These are phyloP conservation scores for Thecocarcelia acutangulata DNA, from an alignment of 2,888 invertebrate species.

Conservation along the genomic window DNA sequence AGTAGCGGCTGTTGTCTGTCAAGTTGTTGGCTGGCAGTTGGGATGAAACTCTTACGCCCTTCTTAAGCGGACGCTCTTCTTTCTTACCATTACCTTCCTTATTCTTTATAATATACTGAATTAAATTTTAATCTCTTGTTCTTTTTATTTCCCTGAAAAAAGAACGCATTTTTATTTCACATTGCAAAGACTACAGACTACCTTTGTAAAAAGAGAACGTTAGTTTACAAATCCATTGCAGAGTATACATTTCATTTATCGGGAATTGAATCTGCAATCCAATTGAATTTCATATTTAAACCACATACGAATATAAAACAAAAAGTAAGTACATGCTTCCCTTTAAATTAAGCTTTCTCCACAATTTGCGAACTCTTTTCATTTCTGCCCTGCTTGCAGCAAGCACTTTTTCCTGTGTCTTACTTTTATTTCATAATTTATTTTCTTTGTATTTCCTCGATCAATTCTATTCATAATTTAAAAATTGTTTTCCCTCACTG, in stretches of 20 bases:
- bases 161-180: too few relatives aligned
- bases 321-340: too few relatives aligned
- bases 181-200: too few relatives aligned
- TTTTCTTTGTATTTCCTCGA: constrained; percentile 20
- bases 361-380: too few relatives aligned
- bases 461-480: constrained; percentile 56
- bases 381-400: too few relatives aligned
- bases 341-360: too few relatives aligned
- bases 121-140: constrained; percentile 45
- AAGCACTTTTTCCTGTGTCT: constrained; percentile 19
- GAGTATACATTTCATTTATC: too few relatives aligned
- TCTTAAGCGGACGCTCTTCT: not conserved
- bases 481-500: constrained; percentile 32
- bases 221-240: too few relatives aligned
- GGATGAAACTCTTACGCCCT: constrained; percentile 12
- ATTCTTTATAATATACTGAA: not conserved
- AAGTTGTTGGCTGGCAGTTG: constrained; percentile 46
- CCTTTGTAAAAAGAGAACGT: too few relatives aligned
- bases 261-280: too few relatives aligned
- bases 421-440: constrained; percentile 15
- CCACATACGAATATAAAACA: too few relatives aligned
- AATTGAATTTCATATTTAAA: too few relatives aligned
- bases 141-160: not conserved
- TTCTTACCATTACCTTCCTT: not conserved
- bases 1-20: constrained; percentile 58